Percentiles rank a stretch among this genome's conserved stretches.
Conservation (phyloP, 2,888 invertebrate genomes). For the Sisyra nigra region DNA sequence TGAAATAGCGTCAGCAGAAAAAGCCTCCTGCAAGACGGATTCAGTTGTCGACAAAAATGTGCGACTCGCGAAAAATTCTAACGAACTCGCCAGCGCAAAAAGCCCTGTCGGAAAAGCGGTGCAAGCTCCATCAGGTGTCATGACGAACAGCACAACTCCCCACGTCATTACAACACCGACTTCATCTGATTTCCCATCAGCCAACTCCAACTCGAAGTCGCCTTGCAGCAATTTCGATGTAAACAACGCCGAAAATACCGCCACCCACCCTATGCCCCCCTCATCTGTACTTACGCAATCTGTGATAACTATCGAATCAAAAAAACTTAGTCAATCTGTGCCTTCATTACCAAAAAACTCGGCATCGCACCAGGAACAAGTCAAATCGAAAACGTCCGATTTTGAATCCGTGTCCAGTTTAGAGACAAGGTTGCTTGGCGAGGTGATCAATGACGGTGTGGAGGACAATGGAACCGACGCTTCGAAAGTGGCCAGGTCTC, state of each 20-base stretch:
- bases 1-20: slow-evolving; percentile 16
- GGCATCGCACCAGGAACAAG: background rate
- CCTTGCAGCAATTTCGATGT: too few relatives aligned
- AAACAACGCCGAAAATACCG: too few relatives aligned
- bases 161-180: too few relatives aligned
- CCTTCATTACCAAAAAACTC: slow-evolving; percentile 5
- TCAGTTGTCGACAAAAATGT: slow-evolving; percentile 5
- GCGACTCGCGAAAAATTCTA: too few relatives aligned
- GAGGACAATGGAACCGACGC: background rate
- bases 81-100: too few relatives aligned
- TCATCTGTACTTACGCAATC: background rate
- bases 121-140: too few relatives aligned
- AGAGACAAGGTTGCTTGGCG: background rate
- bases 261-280: too few relatives aligned
- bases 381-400: background rate
- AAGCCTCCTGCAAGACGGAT: slow-evolving; percentile 13
- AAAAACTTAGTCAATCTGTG: slow-evolving; percentile 2
- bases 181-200: too few relatives aligned
- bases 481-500: background rate
- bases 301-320: slow-evolving; percentile 4
- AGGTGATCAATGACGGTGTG: background rate
- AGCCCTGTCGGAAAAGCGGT: too few relatives aligned
- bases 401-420: background rate
- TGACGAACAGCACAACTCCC: too few relatives aligned
- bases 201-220: too few relatives aligned